Conservation (phyloP, 1,140 invertebrate species). For the Drosophila carrolli region DNA sequence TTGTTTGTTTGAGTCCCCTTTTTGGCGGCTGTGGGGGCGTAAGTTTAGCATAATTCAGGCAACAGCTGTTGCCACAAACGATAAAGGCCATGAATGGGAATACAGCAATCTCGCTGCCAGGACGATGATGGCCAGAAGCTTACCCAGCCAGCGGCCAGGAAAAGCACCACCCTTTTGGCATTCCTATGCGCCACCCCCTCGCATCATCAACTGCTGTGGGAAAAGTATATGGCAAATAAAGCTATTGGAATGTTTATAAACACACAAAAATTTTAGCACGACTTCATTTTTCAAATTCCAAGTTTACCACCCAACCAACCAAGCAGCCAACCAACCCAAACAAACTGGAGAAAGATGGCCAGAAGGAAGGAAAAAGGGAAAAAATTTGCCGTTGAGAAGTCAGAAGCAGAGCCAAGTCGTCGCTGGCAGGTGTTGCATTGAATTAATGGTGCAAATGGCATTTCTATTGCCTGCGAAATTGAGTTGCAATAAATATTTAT, state of each 20-base stretch:
- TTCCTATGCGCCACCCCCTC: constrained; percentile 23
- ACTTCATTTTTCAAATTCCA: constrained; percentile 81
- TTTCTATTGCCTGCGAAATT: constrained; percentile 82
- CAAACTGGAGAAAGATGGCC: not conserved
- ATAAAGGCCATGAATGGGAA: constrained; percentile 80
- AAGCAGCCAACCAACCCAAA: not conserved
- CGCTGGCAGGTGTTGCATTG: constrained; percentile 79
- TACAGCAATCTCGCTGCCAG: constrained; percentile 39
- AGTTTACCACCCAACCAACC: constrained; percentile 32
- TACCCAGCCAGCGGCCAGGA: constrained; percentile 19
- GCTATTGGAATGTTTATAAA: constrained; percentile 76
- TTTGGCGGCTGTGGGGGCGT: constrained; percentile 67
- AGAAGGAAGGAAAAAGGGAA: not conserved
- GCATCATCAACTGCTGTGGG: constrained; percentile 4
- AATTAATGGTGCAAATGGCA: constrained; percentile 82
- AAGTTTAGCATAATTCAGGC: constrained; percentile 82
- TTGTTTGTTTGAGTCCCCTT: constrained; percentile 47
- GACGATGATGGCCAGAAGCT: constrained; percentile 49
- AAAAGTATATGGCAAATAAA: constrained; percentile 59
- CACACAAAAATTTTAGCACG: constrained; percentile 73
- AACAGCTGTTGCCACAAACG: constrained; percentile 82
- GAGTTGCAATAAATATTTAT: constrained; percentile 83
- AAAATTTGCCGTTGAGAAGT: constrained; percentile 55
- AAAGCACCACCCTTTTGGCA: constrained; percentile 17
- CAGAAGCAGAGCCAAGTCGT: constrained; percentile 68